Base-by-base conservation (phyloP, 2,797 vertebrate species). In the Sebastes kiyomatsui region DNA sequence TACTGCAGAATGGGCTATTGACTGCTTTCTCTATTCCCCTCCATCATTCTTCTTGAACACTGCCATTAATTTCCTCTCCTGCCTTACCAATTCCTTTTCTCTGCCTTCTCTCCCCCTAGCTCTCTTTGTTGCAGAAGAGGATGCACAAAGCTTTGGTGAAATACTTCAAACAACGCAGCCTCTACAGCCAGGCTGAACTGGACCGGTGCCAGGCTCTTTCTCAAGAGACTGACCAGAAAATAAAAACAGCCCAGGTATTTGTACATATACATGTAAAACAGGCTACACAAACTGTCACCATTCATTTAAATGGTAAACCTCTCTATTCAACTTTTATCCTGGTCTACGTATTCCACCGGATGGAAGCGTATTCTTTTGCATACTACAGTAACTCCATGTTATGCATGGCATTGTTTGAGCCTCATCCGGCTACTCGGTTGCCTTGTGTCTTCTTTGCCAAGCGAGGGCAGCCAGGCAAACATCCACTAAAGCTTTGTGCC, bases 31-130 rank as follows among this genome's bases (percentile, higher is more conserved):
- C 95, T 98, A 99, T 99, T 98, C 98, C 97, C 97, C 97, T 97
- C 97, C 98, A 99, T 99, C 98, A 98, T 99, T 99, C 98, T 99
- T 99, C 97, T 99, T 99, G 98, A 99, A 99, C 95, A 96, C 97
- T 98, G 97, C 98, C 98, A 99, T 99, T 99, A 99, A 99, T 99
- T 99, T 99, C 97, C 97, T 97, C 95, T 97, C 97, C 96, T 95
- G 93, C 97, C 96, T 97, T 97, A 97, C 97, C 97, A 97, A 96
- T 95, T 97, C 97, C 95, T 95, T 97, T 96, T 95, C 93, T 95
- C 94, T 96, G 91, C 94, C 88, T 92, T 92, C 91, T 91, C 85
- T 94, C 93, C 94, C 95, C 91, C 91, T 93, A 97, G 98, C 94
- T 97, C 96, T 96, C 93, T 95, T 96, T 95, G 94, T 97, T 98